These are phyloP conservation scores for Maccullochella peelii DNA, from an alignment of 2,113 vertebrate genomes.

Conservation along the genomic window DNA sequence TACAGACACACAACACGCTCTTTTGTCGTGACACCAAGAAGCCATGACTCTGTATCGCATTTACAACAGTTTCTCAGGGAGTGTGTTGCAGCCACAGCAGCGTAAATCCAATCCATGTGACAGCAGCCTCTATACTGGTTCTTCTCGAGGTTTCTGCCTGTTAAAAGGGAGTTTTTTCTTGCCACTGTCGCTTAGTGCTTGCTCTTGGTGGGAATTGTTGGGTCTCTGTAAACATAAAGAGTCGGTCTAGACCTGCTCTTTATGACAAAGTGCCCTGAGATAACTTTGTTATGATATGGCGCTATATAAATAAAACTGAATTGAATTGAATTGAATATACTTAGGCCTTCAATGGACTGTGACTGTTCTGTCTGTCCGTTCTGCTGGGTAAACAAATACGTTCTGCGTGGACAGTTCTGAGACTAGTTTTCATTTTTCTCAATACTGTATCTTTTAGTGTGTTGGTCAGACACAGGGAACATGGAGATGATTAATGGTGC, in stretches of 20 bases:
- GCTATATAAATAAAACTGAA: no score
- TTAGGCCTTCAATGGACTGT: conserved; percentile 19
- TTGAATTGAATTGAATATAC: no score
- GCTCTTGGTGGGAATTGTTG: no score
- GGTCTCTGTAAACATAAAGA: no score
- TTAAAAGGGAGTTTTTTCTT: no score
- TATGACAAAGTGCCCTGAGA: no score
- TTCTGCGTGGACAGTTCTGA: no score
- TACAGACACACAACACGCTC: background rate
- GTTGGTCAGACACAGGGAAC: background rate
- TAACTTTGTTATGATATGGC: no score
- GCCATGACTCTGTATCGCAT: background rate
- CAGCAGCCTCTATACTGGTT: conserved; percentile 13
- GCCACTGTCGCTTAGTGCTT: no score
- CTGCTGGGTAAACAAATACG: background rate
- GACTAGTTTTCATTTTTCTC: background rate
- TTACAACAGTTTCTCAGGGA: conserved; percentile 1
- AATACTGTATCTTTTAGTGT: background rate
- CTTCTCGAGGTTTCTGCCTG: no score
- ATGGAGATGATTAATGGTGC: background rate
- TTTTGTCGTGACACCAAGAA: background rate
- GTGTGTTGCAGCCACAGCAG: background rate
- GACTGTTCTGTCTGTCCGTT: conserved; percentile 4
- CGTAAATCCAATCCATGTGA: conserved; percentile 56
- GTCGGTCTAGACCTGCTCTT: no score